Evolutionary conservation across 2,113 vertebrate genomes (phyloP).

Genomic region (Nymphicus hollandicus): DNA sequence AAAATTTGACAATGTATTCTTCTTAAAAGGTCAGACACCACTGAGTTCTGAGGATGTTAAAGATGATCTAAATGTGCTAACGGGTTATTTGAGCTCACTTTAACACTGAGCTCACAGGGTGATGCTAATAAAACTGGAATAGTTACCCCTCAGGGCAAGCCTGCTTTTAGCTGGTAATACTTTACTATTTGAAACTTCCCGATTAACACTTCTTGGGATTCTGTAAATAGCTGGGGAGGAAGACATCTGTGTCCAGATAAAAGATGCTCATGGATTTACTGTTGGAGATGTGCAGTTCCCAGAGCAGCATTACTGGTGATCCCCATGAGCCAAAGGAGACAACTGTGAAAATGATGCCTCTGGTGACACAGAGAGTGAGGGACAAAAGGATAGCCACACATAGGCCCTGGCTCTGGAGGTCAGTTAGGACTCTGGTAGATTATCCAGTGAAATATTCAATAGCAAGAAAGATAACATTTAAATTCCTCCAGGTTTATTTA

Average conservation of each 20-base stretch:
- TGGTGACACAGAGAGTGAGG: background rate
- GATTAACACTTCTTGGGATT: background rate
- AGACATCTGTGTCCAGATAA: slow-evolving; percentile 11
- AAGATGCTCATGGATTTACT: background rate
- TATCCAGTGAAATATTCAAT: background rate
- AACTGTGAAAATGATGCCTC: background rate
- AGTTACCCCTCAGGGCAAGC: background rate
- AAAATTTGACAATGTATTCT: background rate
- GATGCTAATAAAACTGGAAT: background rate
- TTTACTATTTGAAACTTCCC: background rate
- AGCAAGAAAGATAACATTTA: background rate
- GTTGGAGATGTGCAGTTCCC: rapidly evolving
- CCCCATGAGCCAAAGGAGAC: background rate
- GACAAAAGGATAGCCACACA: background rate
- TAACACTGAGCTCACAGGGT: rapidly evolving
- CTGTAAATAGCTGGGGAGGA: slow-evolving; percentile 8
- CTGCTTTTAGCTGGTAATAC: background rate
- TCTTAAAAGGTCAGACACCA: background rate
- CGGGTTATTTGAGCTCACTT: background rate
- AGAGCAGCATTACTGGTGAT: background rate
- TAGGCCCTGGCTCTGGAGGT: background rate
- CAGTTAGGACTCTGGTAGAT: background rate
- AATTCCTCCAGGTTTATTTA: background rate
- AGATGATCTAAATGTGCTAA: background rate
- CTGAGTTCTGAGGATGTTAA: background rate